Evolutionary conservation across 2,888 invertebrate species (phyloP), one percentile per base, ranked within the genome.

Genomic region (Ichneumoninae sp.): DNA sequence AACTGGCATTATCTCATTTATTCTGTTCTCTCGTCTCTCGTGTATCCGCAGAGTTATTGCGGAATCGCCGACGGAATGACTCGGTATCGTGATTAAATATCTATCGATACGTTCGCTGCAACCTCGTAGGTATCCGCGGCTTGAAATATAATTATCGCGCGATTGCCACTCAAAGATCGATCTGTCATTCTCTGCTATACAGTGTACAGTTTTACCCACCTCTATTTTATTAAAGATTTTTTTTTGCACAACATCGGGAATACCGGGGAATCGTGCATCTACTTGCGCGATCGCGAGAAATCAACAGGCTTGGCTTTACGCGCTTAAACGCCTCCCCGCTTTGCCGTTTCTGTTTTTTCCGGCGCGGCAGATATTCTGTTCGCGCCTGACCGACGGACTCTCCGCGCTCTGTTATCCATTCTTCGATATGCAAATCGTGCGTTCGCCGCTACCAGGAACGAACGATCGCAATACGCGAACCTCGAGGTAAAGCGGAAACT

Each of bases 271-370:
- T 1, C 33, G 16, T 62, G 62, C 36, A 5, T 19, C 16, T 47
- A 7, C 7, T 22, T 30, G 36, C n/a, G 68, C 68, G 36, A n/a
- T 52, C 57, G 47, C 80, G 60, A 74, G 68, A 80, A 80, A 69
- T 68, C 44, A 13, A 69, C 62, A 13, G 75, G 62, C 75, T 81
- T 75, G 81, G 81, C 52, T 75, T 75, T 81, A 76, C 69, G 44
- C 81, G 62, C 44, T 44, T 65, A 47, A 69, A 54, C 19, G 44
- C 40, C 36, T 40, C 36, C 52, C 30, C 60, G 4, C 6, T 30
- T 33, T 2, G 6, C 30, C 16, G 62, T 62, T 33, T 62, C 30
- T 16, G 13, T 33, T 13, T 33, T 33, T 13, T n/a, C 16, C 62
- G 6, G 33, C 13, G 16, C 62, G 7, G 62, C n/a, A 62, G 30